A percentile compares a stretch with the other conserved stretches of the same genome.
phyloP scores from a whole-genome alignment of 1,140 invertebrate species.

The Aphidius gifuensis region DNA sequence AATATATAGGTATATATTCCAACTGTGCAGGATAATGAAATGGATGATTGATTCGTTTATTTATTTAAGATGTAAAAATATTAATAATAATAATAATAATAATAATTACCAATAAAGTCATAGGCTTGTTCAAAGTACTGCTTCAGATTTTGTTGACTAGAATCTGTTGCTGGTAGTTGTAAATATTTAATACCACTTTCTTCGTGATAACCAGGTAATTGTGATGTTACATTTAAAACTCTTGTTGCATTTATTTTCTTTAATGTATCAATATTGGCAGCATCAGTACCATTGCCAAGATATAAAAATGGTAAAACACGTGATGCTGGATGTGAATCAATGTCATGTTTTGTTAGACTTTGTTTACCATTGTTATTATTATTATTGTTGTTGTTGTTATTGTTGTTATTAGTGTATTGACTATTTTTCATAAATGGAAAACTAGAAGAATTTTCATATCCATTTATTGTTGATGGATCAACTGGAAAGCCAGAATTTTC shows the following conservation, averaged over 20 bases:
- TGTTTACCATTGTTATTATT: conserved; percentile 21
- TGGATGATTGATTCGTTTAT: background rate
- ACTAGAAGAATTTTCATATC: conserved; percentile 39
- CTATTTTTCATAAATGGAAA: conserved; percentile 39
- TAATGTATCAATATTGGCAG: conserved; percentile 70
- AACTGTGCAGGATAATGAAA: background rate
- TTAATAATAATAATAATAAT: background rate
- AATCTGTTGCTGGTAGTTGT: conserved; percentile 80
- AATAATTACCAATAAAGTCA: conserved; percentile 82
- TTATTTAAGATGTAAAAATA: background rate
- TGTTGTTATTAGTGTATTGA: conserved; percentile 28
- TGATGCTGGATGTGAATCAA: conserved; percentile 75
- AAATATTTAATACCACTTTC: conserved; percentile 73
- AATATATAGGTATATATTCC: background rate
- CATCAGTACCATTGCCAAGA: conserved; percentile 83
- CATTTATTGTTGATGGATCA: conserved; percentile 31
- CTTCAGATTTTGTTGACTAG: conserved; percentile 83
- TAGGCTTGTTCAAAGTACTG: conserved; percentile 91
- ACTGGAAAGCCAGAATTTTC: conserved; percentile 30
- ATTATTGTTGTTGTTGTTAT: conserved; percentile 34
- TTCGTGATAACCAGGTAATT: conserved; percentile 70
- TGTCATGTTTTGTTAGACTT: conserved; percentile 50
- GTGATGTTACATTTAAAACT: conserved; percentile 82
- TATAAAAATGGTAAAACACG: conserved; percentile 83
- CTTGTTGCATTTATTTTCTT: conserved; percentile 66